These are phyloP conservation scores for Pharmacophagus antenor DNA, from an alignment of 2,888 invertebrate species.

Conservation along the genomic window DNA sequence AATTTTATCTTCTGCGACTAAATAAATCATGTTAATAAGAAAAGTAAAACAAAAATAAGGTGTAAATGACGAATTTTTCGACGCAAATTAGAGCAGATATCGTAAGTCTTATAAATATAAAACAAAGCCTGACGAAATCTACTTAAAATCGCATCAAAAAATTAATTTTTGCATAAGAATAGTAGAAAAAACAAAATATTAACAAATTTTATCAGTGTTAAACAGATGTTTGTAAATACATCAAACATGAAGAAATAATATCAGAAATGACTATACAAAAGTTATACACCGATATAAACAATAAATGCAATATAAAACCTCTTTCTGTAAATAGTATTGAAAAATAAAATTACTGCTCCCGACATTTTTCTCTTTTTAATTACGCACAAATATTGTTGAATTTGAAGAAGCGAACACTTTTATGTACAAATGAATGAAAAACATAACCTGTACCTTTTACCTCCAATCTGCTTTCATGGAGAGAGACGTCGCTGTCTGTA, in stretches of 20 bases:
- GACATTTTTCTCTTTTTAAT: no score
- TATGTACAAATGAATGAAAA: not conserved
- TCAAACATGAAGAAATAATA: not conserved
- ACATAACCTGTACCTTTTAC: not conserved
- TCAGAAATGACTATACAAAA: no score
- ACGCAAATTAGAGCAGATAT: constrained; percentile 34
- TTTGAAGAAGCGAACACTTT: not conserved
- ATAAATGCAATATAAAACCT: no score
- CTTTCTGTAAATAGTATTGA: no score
- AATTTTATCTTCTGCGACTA: not conserved
- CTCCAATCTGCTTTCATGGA: not conserved
- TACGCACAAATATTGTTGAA: no score
- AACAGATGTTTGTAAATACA: not conserved
- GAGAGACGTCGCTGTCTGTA: not conserved
- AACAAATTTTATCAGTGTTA: not conserved
- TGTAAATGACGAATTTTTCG: not conserved
- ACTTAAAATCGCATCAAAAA: constrained; percentile 35
- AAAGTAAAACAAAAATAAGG: not conserved
- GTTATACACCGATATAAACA: no score
- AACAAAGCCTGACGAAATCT: constrained; percentile 39
- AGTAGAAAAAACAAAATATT: not conserved
- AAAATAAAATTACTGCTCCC: no score
- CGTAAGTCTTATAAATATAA: constrained; percentile 31
- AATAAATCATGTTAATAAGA: no score
- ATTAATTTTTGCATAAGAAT: not conserved